Base-by-base conservation (phyloP, 2,797 vertebrate genomes). In the Gouania willdenowi region DNA sequence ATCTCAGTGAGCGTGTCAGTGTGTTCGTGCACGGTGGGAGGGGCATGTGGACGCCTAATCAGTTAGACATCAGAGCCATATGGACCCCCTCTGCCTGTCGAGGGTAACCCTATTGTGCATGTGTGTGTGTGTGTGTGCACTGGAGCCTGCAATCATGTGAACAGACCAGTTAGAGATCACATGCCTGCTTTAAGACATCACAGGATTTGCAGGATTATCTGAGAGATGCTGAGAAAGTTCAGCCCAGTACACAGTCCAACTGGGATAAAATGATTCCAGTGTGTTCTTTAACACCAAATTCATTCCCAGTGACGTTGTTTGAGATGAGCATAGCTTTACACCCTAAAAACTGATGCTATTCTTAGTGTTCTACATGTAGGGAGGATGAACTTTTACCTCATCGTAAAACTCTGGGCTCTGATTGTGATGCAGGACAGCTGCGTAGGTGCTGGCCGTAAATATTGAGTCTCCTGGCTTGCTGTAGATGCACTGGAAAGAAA, bases 371-470 rank as follows among this genome's bases (percentile, higher is more conserved):
- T n/a, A n/a, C n/a, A 7, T 14, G 3, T 21, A 3, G 4, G 33
- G 4, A 23, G 6, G 0, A 8, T 4, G n/a, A 3, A 0, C 2
- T 17, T 71, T 91, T 81, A 98, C 97, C 94, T 99, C 97, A 3
- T 96, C 90, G 0, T 98, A 98, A 83, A 99, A 98, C 75, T 99
- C 95, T 0, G 97, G 97, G 66, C 89, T 93, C 83, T 98, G 95
- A 58, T 95, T 97, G 83, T 99, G 97, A 60, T 99, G 97, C 3
- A 94, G 83, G 34, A 99, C 93, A 0, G 93, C 86, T 6, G 94
- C 93, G 0, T 84, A 94, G 0, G 85, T 68, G 0, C 82, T 86
- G 30, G 82, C 80, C 35, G 88, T 92, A 81, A 96, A 91, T 34
- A 94, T 81, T 1, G 89, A 83, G 4, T 90, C 91, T 19, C 93